Percentiles rank a stretch among this genome's conserved stretches.
Evolutionary conservation across 2,888 invertebrate species (phyloP).

Genomic region (Lepidochrysops patricia): DNA sequence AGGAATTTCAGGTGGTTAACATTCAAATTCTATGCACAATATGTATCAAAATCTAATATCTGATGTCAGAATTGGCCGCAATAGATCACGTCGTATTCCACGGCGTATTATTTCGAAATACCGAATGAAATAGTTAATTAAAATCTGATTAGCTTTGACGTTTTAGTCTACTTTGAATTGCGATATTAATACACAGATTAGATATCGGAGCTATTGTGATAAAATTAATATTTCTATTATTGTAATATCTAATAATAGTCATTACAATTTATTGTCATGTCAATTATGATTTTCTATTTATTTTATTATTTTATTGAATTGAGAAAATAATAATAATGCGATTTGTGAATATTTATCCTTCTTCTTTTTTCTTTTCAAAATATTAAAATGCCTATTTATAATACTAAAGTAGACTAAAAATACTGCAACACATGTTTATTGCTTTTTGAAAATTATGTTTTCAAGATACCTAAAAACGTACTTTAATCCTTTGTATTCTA

Average conservation of each 20-base stretch:
- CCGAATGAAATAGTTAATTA: conserved; percentile 4
- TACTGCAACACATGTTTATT: too few species aligned
- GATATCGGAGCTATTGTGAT: not conserved
- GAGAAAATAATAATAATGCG: too few species aligned
- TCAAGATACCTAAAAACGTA: too few species aligned
- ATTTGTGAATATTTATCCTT: too few species aligned
- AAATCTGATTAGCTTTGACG: conserved; percentile 10
- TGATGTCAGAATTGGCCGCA: not conserved
- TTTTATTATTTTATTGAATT: too few species aligned
- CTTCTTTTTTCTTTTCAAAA: too few species aligned
- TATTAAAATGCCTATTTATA: too few species aligned
- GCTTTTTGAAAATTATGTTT: too few species aligned
- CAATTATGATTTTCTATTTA: not conserved
- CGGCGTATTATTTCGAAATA: not conserved
- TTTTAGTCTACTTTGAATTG: not conserved
- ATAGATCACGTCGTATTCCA: not conserved
- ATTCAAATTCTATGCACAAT: too few species aligned
- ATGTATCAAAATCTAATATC: not conserved
- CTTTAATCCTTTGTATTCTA: too few species aligned
- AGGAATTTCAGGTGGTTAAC: too few species aligned
- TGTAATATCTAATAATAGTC: not conserved
- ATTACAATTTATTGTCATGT: not conserved
- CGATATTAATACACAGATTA: not conserved
- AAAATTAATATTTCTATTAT: not conserved
- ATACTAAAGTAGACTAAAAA: too few species aligned